Percentiles rank a stretch among this genome's conserved stretches.
phyloP scores from a whole-genome alignment of 2,888 invertebrate genomes.

The Noctua pronuba region DNA sequence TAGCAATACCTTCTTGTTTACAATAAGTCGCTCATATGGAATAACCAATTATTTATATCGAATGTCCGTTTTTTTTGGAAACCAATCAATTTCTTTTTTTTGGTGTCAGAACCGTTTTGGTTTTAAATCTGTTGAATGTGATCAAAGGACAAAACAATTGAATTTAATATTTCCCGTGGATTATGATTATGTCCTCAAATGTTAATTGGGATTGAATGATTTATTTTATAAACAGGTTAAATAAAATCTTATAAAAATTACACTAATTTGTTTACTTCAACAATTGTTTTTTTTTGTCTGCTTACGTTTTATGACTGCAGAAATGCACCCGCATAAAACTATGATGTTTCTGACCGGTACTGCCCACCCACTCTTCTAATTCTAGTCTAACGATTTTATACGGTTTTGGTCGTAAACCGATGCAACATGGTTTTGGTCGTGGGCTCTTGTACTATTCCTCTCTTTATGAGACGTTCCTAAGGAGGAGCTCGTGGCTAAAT shows the following conservation, averaged over 20 bases:
- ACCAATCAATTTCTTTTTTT: background rate
- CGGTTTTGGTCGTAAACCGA: background rate
- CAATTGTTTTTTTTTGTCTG: no score
- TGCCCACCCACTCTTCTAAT: background rate
- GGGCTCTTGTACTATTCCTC: background rate
- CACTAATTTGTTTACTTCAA: background rate
- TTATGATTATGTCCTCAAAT: background rate
- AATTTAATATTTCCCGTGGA: background rate
- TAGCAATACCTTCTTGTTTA: background rate
- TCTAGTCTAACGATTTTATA: background rate
- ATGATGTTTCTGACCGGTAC: background rate
- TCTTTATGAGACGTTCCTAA: background rate
- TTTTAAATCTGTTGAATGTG: background rate
- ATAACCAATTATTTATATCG: no score
- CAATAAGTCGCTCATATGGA: no score
- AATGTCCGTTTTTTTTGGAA: background rate
- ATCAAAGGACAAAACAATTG: background rate
- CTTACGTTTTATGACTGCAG: no score
- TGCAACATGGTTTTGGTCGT: background rate
- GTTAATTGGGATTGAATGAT: background rate
- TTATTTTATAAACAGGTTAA: no score
- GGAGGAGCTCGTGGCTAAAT: no score
- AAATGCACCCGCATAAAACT: background rate
- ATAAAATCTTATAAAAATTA: background rate
- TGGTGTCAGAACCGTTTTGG: background rate